phyloP scores from a whole-genome alignment of 1,140 invertebrate species.

The Acyrthosiphon pisum region DNA sequence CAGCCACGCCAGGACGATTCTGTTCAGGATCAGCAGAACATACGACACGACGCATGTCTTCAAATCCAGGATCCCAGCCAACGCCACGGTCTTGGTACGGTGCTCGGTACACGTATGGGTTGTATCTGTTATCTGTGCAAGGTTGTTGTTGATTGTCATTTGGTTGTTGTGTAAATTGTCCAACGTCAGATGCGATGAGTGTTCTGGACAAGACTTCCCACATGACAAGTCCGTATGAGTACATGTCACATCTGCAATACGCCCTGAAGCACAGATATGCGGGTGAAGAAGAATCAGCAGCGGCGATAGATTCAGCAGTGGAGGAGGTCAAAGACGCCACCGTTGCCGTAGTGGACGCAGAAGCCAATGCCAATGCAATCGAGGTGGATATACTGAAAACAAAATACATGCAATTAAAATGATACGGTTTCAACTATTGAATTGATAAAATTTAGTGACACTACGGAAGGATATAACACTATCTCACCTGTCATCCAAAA shows the following conservation, averaged over 20 bases:
- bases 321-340: background rate
- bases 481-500: slow-evolving; percentile 81
- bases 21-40: slow-evolving; percentile 73
- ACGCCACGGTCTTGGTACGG: slow-evolving; percentile 85
- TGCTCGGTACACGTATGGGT: slow-evolving; percentile 63
- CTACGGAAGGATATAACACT: background rate
- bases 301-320: background rate
- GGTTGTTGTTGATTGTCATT: background rate
- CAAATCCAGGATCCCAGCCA: slow-evolving; percentile 88
- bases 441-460: background rate
- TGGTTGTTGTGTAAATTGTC: slow-evolving; percentile 73
- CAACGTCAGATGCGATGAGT: slow-evolving; percentile 62
- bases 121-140: background rate
- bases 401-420: background rate
- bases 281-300: background rate
- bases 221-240: slow-evolving; percentile 86
- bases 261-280: slow-evolving; percentile 77
- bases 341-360: background rate
- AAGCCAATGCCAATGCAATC: background rate
- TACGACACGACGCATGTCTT: slow-evolving; percentile 94
- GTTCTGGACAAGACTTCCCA: slow-evolving; percentile 89
- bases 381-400: background rate
- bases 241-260: slow-evolving; percentile 87
- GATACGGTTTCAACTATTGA: background rate
- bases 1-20: slow-evolving; percentile 79